Evolutionary conservation across 2,113 vertebrate species (phyloP), one percentile per base, ranked within the genome.

Genomic region (Misgurnus anguillicaudatus): DNA sequence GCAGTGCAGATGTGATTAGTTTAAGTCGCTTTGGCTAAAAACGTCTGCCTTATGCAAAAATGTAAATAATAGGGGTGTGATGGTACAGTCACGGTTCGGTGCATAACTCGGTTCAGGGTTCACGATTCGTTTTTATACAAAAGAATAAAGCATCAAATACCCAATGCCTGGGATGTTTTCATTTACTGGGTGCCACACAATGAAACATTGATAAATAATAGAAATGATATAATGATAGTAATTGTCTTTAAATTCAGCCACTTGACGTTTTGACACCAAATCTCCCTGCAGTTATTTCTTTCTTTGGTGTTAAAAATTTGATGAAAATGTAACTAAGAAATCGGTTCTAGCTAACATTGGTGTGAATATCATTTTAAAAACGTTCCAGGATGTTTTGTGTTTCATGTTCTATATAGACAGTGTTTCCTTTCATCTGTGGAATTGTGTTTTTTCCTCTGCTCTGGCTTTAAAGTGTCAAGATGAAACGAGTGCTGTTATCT

Each of bases 381-480:
- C 42, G 41, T 75, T 75, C 42, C 58, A 62, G 58, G 72, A 62
- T 19, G 39, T 75, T 63, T 64, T 76, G 14, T 21, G 61, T 61
- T 38, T 78, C 51, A 57, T 78, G 24, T 68, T 51, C 41, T 17
- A 45, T 36, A 61, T 24, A 61, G 53, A 14, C 71, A 74, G 9
- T 19, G 19, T 62, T 62, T 64, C 17, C 61, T 76, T 76, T 76
- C 73, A 79, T 70, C 66, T 71, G 42, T 31, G 5, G 47, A 76
- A 64, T 76, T 53, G 45, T 53, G 24, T 38, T 75, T 75, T 62
- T 36, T 62, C 9, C 39, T 31, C 19, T n/a, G 72, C 41, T 0
- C 4, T 62, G 38, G 48, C 58, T 79, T 79, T 70, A 79, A 79
- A 79, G 41, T 62, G 58, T 75, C 14, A 19, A 72, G 60, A 73